phyloP scores from a whole-genome alignment of 1,140 invertebrate species.

The Araneus ventricosus region DNA sequence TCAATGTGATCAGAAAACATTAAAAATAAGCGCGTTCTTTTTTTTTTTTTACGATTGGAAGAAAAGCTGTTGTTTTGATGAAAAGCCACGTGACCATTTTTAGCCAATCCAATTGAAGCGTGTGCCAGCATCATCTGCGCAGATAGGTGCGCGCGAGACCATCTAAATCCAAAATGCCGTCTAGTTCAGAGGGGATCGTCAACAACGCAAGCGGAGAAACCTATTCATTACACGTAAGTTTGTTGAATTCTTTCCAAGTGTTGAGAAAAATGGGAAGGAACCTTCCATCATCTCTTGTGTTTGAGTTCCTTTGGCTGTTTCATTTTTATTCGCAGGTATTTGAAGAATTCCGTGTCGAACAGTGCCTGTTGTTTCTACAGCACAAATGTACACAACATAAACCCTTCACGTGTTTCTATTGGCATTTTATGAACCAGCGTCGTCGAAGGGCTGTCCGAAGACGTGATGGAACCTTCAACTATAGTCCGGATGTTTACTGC shows the following conservation, averaged over 20 bases:
- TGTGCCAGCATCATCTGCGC: constrained; percentile 78
- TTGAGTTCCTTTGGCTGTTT: constrained; percentile 7
- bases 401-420: constrained; percentile 99
- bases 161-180: constrained; percentile 87
- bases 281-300: not conserved
- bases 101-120: constrained; percentile 78
- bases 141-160: constrained; percentile 78
- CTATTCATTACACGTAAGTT: constrained; percentile 98
- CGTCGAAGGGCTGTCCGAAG: constrained; percentile 95
- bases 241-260: not conserved
- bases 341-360: constrained; percentile 99
- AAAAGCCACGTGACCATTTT: constrained; percentile 78
- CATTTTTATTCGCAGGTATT: constrained; percentile 89
- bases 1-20: not conserved
- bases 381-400: constrained; percentile 99
- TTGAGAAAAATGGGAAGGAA: not conserved
- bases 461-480: constrained; percentile 98
- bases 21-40: not conserved
- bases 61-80: constrained; percentile 74
- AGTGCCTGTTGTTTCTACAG: constrained; percentile 98
- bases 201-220: constrained; percentile 97
- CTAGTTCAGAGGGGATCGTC: constrained; percentile 87
- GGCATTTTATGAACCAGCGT: constrained; percentile 99
- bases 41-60: not conserved
- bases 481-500: constrained; percentile 99